A percentile compares a stretch with the other conserved stretches of the same genome.
These are phyloP conservation scores for Porites divaricata DNA, from an alignment of 92 coral and sea anemone genomes.

Conservation along the genomic window DNA sequence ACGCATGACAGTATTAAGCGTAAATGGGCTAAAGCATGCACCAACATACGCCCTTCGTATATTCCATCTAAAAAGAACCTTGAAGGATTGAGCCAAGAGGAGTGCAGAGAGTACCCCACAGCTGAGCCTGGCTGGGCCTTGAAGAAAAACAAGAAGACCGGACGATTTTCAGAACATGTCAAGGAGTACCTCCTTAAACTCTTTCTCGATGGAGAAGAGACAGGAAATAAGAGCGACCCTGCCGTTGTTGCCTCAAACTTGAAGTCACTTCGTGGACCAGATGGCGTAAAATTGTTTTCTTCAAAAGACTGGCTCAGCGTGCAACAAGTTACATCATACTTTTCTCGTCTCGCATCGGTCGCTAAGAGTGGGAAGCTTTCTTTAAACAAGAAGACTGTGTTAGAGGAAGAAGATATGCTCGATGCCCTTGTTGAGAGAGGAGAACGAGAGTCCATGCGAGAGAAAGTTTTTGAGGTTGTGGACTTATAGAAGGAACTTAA, in stretches of 20 bases:
- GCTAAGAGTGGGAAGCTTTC: constrained; percentile 30
- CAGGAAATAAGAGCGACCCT: constrained; percentile 35
- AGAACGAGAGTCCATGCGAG: constrained; percentile 18
- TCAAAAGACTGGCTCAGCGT: constrained; percentile 25
- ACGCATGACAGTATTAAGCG: no score
- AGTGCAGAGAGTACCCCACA: no score
- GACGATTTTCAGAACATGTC: neutral
- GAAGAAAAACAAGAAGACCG: no score
- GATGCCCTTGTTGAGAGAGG: constrained; percentile 30
- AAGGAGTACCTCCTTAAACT: constrained; percentile 21
- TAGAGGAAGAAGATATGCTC: constrained; percentile 15
- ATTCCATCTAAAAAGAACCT: no score
- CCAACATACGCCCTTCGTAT: no score
- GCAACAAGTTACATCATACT: constrained; percentile 32
- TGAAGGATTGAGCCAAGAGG: no score
- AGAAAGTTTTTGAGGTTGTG: constrained; percentile 9
- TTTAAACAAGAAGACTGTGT: neutral
- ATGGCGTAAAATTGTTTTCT: constrained; percentile 30
- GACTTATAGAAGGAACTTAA: constrained; percentile 13
- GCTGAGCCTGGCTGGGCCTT: no score
- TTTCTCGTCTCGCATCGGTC: constrained; percentile 26
- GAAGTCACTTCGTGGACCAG: constrained; percentile 13
- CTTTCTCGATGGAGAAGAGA: constrained; percentile 40
- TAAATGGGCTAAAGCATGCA: no score
- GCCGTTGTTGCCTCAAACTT: constrained; percentile 20